phyloP scores from a whole-genome alignment of 1,140 invertebrate genomes.

The Dreissena polymorpha region DNA sequence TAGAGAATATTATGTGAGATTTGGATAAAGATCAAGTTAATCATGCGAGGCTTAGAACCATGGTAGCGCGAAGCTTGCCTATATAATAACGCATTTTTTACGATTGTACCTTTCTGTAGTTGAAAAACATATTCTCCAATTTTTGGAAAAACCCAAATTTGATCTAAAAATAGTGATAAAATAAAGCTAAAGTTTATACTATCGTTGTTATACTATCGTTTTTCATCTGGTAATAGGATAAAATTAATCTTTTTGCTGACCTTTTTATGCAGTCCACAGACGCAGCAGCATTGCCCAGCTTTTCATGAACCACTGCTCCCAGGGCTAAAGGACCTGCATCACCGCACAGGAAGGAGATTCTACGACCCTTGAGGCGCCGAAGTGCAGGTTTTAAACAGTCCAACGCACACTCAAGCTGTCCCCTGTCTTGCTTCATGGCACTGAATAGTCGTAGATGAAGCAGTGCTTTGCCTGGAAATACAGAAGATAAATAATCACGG shows the following conservation, averaged over 20 bases:
- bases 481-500: background rate
- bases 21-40: too few species aligned
- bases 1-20: too few species aligned
- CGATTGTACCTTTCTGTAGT: too few species aligned
- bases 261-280: constrained; percentile 71
- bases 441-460: constrained; percentile 81
- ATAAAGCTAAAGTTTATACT: too few species aligned
- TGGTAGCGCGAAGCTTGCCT: too few species aligned
- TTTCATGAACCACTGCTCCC: constrained; percentile 84
- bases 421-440: constrained; percentile 62
- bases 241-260: constrained; percentile 54
- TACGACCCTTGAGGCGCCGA: constrained; percentile 78
- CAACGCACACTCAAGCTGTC: constrained; percentile 79
- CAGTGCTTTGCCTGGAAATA: constrained; percentile 80
- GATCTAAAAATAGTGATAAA: too few species aligned
- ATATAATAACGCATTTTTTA: too few species aligned
- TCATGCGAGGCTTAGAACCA: too few species aligned
- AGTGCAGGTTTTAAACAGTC: constrained; percentile 80
- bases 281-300: constrained; percentile 67
- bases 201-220: too few species aligned
- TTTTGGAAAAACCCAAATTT: too few species aligned
- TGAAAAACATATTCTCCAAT: too few species aligned
- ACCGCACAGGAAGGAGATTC: constrained; percentile 88
- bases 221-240: too few species aligned
- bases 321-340: constrained; percentile 88